These are phyloP conservation scores for Idaea aversata DNA, from an alignment of 2,888 invertebrate genomes.

Conservation along the genomic window DNA sequence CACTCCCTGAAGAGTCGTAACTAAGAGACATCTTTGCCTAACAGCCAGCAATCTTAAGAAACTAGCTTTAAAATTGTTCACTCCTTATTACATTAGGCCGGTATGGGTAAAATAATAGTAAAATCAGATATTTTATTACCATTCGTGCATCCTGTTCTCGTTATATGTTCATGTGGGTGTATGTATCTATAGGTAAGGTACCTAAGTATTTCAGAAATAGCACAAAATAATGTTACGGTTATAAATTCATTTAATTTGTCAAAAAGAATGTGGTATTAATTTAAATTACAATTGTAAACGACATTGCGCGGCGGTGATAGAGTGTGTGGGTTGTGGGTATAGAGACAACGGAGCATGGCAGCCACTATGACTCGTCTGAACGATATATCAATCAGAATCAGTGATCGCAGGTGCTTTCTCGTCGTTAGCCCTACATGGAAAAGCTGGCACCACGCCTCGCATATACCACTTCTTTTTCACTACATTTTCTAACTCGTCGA, in stretches of 20 bases:
- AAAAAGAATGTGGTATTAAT: conserved; percentile 6
- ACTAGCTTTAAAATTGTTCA: conserved; percentile 24
- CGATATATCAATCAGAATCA: conserved; percentile 72
- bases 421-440: conserved; percentile 79
- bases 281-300: background rate
- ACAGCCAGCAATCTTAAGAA: conserved; percentile 24
- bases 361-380: conserved; percentile 33
- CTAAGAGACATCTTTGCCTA: conserved; percentile 26
- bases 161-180: background rate
- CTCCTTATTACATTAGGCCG: background rate
- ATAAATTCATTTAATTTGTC: background rate
- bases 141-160: conserved; percentile 12
- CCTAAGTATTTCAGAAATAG: background rate
- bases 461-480: conserved; percentile 74
- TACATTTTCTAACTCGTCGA: conserved; percentile 76
- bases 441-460: conserved; percentile 70
- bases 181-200: background rate
- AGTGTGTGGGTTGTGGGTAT: conserved; percentile 10
- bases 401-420: conserved; percentile 75
- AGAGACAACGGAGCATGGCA: conserved; percentile 15
- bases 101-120: background rate
- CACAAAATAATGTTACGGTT: background rate
- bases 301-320: background rate
- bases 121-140: background rate
- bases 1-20: conserved; percentile 36